These are phyloP conservation scores for Pelodytes ibericus DNA, from an alignment of 2,797 vertebrate genomes.

Conservation along the genomic window DNA sequence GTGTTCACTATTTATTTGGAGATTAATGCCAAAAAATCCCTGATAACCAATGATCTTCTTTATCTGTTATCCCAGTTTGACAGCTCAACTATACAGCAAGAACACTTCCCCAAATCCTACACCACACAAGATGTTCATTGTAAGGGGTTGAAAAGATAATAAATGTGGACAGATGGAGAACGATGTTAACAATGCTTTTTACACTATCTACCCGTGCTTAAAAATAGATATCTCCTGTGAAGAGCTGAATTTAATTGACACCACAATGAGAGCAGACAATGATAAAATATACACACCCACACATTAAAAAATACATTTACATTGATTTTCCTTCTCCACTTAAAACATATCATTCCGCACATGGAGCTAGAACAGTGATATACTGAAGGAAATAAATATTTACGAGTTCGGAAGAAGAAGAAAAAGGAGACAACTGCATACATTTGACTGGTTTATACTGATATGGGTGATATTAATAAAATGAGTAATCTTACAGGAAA, in stretches of 20 bases:
- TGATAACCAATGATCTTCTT: too few species aligned
- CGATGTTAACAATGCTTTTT: slow-evolving; percentile 51
- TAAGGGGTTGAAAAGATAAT: slow-evolving; percentile 13
- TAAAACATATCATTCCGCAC: not conserved
- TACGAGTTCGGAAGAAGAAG: not conserved
- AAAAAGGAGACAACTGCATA: not conserved
- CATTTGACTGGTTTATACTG: not conserved
- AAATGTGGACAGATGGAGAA: slow-evolving; percentile 44
- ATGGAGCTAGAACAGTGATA: not conserved
- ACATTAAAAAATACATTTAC: not conserved
- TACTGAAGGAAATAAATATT: not conserved
- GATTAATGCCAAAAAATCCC: too few species aligned
- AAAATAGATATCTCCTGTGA: slow-evolving; percentile 45
- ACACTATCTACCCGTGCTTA: slow-evolving; percentile 42
- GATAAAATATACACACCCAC: slow-evolving; percentile 12
- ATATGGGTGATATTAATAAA: not conserved
- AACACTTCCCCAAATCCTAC: not conserved
- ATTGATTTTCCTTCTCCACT: slow-evolving; percentile 1
- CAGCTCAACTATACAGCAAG: not conserved
- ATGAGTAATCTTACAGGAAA: not conserved
- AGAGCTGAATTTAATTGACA: slow-evolving; percentile 41
- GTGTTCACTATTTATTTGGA: too few species aligned
- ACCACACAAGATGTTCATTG: slow-evolving; percentile 2
- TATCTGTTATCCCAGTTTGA: not conserved
- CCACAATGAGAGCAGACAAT: slow-evolving; percentile 38